Percentiles rank a stretch among this genome's conserved stretches.
Conservation (phyloP, 2,113 vertebrate genomes). For the Embiotoca jacksoni region DNA sequence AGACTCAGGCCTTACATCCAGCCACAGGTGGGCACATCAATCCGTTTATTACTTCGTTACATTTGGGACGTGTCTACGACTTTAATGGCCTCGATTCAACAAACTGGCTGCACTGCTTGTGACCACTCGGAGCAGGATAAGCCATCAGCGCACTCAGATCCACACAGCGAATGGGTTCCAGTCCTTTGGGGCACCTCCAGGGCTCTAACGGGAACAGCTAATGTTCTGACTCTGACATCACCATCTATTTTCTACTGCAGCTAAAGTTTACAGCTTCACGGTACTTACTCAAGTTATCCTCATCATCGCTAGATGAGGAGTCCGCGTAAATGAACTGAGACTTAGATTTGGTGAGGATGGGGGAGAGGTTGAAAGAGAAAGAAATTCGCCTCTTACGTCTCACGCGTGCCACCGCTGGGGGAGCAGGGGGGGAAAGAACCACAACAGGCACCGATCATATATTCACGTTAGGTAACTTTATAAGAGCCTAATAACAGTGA, state of each 20-base stretch:
- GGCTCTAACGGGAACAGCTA: constrained; percentile 32
- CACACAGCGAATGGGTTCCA: not conserved
- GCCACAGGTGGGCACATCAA: not conserved
- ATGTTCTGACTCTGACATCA: constrained; percentile 6
- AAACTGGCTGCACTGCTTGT: not conserved
- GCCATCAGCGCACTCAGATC: not conserved
- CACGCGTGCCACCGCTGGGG: constrained; percentile 83
- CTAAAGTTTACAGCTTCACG: not conserved
- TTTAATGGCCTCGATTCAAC: not conserved
- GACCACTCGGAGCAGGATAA: not conserved
- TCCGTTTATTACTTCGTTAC: not conserved
- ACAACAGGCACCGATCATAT: constrained; percentile 69
- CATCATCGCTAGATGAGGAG: constrained; percentile 94
- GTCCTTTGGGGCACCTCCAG: not conserved
- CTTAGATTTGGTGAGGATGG: constrained; percentile 94
- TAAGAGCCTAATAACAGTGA: not conserved
- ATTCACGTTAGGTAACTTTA: constrained; percentile 3
- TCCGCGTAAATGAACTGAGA: constrained; percentile 87
- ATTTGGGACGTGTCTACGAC: not conserved
- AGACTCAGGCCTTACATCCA: not conserved
- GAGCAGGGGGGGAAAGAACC: constrained; percentile 64
- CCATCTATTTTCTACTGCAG: constrained; percentile 47
- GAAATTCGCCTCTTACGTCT: constrained; percentile 89
- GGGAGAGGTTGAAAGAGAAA: constrained; percentile 94
- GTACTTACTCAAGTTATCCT: constrained; percentile 92